Percentiles rank a stretch among this genome's conserved stretches.
phyloP scores from a whole-genome alignment of 2,797 vertebrate genomes.

The Psittacula echo region DNA sequence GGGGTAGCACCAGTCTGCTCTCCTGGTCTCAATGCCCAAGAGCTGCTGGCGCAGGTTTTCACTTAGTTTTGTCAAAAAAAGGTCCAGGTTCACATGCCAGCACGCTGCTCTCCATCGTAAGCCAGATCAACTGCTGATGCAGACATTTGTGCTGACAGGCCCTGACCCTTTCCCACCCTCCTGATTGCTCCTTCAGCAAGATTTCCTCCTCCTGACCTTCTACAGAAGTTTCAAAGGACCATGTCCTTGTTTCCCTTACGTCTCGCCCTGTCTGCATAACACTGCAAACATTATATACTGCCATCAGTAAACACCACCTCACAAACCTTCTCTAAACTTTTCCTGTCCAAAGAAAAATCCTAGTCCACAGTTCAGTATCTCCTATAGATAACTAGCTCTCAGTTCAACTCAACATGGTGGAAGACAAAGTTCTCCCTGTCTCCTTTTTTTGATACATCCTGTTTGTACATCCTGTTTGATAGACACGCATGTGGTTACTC shows the following conservation, averaged over 20 bases:
- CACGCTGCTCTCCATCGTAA: neutral
- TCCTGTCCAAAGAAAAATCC: neutral
- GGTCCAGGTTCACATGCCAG: fast-evolving
- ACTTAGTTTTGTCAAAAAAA: fast-evolving
- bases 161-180: neutral
- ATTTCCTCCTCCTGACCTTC: neutral
- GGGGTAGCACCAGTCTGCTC: neutral
- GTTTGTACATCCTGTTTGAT: neutral
- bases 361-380: neutral
- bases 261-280: fast-evolving
- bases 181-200: fast-evolving
- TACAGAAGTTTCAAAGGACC: neutral
- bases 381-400: neutral
- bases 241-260: fast-evolving
- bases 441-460: neutral
- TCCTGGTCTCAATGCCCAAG: fast-evolving
- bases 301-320: neutral
- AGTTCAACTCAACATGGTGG: neutral
- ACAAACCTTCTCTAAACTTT: neutral
- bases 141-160: too few relatives aligned
- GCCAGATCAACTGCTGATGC: neutral
- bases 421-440: neutral
- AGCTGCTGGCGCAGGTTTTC: neutral
- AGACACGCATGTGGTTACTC: neutral
- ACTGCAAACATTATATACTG: fast-evolving